Evolutionary conservation across 2,797 vertebrate species (phyloP).

Genomic region (Clarias pachynema): DNA sequence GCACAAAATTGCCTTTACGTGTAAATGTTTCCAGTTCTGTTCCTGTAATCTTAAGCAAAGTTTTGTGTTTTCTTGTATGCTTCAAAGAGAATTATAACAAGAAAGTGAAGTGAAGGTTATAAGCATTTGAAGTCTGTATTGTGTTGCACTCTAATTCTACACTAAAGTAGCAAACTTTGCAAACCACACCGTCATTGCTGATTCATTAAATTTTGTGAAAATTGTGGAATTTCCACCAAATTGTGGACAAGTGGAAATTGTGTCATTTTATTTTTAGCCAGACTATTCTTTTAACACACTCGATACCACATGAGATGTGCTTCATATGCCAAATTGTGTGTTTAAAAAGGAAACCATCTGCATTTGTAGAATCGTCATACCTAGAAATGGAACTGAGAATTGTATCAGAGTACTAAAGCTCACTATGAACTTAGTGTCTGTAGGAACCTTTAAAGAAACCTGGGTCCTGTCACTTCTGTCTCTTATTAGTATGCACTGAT

Average conservation of each 20-base stretch:
- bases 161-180: background rate
- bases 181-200: background rate
- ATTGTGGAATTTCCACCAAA: no score
- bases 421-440: no score
- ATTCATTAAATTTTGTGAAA: no score
- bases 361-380: no score
- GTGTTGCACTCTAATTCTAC: background rate
- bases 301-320: background rate
- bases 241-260: background rate
- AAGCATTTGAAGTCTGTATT: background rate
- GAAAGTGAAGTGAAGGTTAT: background rate
- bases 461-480: background rate
- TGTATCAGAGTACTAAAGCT: background rate
- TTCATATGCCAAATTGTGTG: background rate
- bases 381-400: background rate
- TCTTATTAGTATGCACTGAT: slow-evolving; percentile 31
- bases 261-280: background rate
- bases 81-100: background rate
- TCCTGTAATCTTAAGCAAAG: background rate
- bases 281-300: background rate
- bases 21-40: background rate
- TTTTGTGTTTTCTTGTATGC: background rate
- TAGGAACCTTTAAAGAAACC: slow-evolving; percentile 14
- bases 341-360: background rate
- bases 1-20: no score